These are phyloP conservation scores for Heliocidaris tuberculata DNA, from an alignment of 35 echinoderm and acorn worm species.

Conservation along the genomic window DNA sequence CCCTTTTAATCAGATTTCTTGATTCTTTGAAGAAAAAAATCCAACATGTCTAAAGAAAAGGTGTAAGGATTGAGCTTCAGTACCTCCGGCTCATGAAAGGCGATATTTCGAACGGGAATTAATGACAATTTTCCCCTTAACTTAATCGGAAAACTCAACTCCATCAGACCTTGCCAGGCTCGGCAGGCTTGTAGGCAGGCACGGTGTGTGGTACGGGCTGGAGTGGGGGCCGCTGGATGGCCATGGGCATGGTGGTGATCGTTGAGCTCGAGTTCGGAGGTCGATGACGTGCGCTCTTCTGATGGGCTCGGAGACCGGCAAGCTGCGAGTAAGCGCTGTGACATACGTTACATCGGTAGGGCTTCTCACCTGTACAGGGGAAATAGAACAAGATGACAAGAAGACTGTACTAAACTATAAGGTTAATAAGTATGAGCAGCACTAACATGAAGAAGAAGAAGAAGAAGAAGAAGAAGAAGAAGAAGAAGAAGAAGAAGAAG, in stretches of 20 bases:
- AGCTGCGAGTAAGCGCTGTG: conserved; percentile 98
- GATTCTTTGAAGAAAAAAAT: too few species aligned
- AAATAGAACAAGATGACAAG: conserved; percentile 41
- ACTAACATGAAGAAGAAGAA: too few species aligned
- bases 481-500: too few species aligned
- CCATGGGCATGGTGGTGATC: conserved; percentile 18
- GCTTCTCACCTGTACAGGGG: conserved; percentile 83
- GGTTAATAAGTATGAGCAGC: too few species aligned
- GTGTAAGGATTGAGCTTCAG: too few species aligned
- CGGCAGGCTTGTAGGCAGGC: conserved; percentile 39
- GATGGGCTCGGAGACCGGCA: conserved; percentile 92
- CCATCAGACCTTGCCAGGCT: conserved; percentile 12
- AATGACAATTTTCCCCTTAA: not conserved
- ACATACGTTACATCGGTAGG: conserved; percentile 94
- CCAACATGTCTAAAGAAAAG: too few species aligned
- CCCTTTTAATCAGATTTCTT: too few species aligned
- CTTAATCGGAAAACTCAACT: not conserved
- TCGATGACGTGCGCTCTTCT: conserved; percentile 98
- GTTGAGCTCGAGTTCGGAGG: conserved; percentile 62
- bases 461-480: too few species aligned
- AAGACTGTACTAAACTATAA: not conserved
- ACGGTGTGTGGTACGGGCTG: conserved; percentile 39
- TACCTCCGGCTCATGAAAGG: too few species aligned
- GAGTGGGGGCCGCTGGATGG: conserved; percentile 39
- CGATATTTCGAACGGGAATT: too few species aligned